Evolutionary conservation across 2,113 vertebrate genomes (phyloP).

Genomic region (Bos indicus): DNA sequence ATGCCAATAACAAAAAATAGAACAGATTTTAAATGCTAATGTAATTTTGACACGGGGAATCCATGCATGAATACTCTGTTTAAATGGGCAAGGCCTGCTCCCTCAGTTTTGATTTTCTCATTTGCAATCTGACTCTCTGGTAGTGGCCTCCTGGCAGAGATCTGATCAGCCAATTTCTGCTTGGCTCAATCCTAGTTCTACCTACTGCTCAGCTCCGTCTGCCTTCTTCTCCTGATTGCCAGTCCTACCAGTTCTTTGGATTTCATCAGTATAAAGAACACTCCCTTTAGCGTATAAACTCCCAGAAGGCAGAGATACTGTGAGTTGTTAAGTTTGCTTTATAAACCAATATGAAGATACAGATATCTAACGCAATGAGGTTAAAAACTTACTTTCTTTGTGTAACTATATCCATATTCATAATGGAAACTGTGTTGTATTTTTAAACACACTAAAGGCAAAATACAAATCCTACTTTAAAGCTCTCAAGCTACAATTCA

Average conservation of each 20-base stretch:
- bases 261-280: not conserved
- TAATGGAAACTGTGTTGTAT: not conserved
- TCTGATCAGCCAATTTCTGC: not conserved
- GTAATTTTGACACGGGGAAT: not conserved
- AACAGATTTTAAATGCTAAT: not conserved
- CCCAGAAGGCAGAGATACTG: not conserved
- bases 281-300: not conserved
- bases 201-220: not conserved
- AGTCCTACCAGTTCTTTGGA: not conserved
- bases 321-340: conserved; percentile 22
- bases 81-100: not conserved
- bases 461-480: conserved; percentile 4
- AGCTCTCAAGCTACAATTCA: not conserved
- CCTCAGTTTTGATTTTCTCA: not conserved
- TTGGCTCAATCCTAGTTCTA: not conserved
- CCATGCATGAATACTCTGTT: not conserved
- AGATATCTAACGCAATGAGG: not conserved
- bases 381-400: not conserved
- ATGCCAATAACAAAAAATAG: not conserved
- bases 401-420: not conserved
- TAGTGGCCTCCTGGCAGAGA: not conserved
- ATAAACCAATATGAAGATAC: not conserved
- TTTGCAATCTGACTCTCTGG: not conserved
- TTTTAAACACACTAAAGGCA: not conserved
- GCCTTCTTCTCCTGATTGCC: not conserved